phyloP scores from a whole-genome alignment of 2,888 invertebrate genomes.

The Phymatocera aterrima region DNA sequence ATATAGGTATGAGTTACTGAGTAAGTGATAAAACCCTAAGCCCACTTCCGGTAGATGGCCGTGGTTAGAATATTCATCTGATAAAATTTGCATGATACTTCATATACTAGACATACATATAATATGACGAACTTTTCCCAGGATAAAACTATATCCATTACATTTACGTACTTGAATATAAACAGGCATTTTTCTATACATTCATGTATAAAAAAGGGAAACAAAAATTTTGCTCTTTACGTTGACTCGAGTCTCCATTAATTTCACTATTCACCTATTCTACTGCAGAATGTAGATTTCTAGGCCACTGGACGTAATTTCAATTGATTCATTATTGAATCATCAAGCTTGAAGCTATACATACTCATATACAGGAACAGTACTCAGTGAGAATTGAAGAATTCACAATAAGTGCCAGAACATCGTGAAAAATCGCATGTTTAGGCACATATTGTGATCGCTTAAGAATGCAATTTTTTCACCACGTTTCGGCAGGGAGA shows the following conservation, averaged over 20 bases:
- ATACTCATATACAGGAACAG: background rate
- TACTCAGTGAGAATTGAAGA: background rate
- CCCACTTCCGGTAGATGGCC: background rate
- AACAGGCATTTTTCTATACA: too few relatives aligned
- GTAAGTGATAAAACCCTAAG: background rate
- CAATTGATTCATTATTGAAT: background rate
- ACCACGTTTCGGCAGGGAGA: too few relatives aligned
- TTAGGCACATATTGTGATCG: too few relatives aligned
- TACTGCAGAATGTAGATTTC: background rate
- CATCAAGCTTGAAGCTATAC: background rate
- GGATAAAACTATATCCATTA: background rate
- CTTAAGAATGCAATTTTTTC: too few relatives aligned
- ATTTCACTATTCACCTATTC: background rate
- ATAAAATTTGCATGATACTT: background rate
- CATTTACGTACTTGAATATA: background rate
- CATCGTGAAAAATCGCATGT: too few relatives aligned
- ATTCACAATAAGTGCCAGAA: too few relatives aligned
- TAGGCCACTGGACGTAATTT: background rate
- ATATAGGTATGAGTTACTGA: too few relatives aligned
- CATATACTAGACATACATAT: background rate
- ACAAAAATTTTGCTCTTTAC: too few relatives aligned
- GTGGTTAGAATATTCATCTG: conserved; percentile 4
- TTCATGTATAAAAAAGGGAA: too few relatives aligned
- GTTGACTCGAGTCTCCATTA: too few relatives aligned
- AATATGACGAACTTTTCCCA: background rate